Base-by-base conservation (phyloP, 2,888 invertebrate genomes). In the Patella depressa region DNA sequence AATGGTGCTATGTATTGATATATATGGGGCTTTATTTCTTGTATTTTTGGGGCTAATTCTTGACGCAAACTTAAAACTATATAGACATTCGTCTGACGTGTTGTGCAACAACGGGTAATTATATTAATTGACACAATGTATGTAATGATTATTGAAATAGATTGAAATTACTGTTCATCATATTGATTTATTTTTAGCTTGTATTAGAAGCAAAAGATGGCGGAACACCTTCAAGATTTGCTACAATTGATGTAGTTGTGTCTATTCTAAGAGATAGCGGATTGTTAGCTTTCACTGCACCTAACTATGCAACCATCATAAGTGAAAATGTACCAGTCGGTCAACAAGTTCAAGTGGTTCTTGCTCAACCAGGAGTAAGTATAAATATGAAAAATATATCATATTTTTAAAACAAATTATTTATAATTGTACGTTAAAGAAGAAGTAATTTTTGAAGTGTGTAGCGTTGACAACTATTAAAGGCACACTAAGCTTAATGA, bases 221-320 rank as follows among this genome's bases (percentile, higher is more conserved):
- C 29, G 80, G 79, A n/a, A 79, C 82, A 74, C 85, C 85, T 14
- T 53, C 65, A 11, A 73, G 80, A 69, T 72, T 45, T 3, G 82
- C 81, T 14, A 70, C 73, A 4, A 74, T 76, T 15, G 70, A 53
- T 2, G 78, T 85, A 14, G 29, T 74, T 73, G 82, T 85, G 24
- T 81, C 79, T 3, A 84, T 85, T 12, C 75, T 71, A 69, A 74
- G 84, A 7, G 83, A 85, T 57, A 79, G 78, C n/a, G 81, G 85
- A 53, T 73, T 59, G 4, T 84, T 84, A 5, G 34, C 74, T 45
- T 83, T 85, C 76, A 70, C 73, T 7, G 54, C 73, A 17, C 24
- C 69, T 71, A 77, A 24, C 17, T 29, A 24, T 14, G n/a, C 5
- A 12, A n/a, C n/a, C 55, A 29, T 29, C n/a, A 57, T 74, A 24